Base-by-base conservation (phyloP, 2,888 invertebrate species). In the Ctena decussata region DNA sequence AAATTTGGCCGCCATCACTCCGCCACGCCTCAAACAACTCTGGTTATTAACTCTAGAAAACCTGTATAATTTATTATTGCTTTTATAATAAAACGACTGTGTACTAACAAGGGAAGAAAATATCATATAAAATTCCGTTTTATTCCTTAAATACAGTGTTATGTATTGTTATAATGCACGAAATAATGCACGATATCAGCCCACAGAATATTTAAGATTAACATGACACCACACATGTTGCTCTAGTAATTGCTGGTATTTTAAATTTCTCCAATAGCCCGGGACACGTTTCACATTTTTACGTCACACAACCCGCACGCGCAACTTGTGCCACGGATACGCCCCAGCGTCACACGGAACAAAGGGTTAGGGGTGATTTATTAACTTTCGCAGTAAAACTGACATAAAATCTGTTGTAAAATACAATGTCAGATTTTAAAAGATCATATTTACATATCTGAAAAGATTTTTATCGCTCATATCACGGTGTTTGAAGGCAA, bases 381-480 rank as follows among this genome's bases (percentile, higher is more conserved):
- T 65, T 5, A 65, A 65, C 21, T 30, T 65, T 18, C 21, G 12
- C 35, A 65, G 35, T 18, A 35, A 65, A 65, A 65, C 8, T 65
- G 65, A 35, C 65, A 65, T 35, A 65, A 65, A 65, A 24, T 65
- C 65, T 35, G 65, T 32, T 65, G 65, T 65, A 65, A 65, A 65
- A 65, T 30, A 65, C 65, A 65, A 30, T 65, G 65, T 65, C 65
- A 65, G 65, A 35, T 35, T 65, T 35, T 30, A 32, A 65, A 65
- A 65, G 65, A 65, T 65, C 65, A 65, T 35, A 65, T 65, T 65
- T 65, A 65, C 65, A 65, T 65, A 65, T 65, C 35, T 8, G 35
- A 35, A 11, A 32, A 35, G 35, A 35, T 35, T 65, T 27, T 65
- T 65, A 65, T 65, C 65, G 15, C 2, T 35, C 32, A 65, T 65